These are phyloP conservation scores for Metalampra italica DNA, from an alignment of 2,888 invertebrate species.

Conservation along the genomic window DNA sequence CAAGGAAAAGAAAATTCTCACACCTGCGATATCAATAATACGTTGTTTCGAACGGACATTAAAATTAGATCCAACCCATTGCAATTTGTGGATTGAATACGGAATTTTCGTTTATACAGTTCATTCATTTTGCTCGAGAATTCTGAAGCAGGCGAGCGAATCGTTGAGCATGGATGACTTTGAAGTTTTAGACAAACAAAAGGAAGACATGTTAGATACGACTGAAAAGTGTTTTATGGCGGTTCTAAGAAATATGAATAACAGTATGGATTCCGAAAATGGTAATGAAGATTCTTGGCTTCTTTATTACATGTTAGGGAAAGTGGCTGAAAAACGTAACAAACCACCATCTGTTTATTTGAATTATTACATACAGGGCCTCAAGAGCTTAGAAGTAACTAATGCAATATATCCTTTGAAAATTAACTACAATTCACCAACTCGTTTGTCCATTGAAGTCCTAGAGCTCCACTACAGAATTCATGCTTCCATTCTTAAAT, in stretches of 20 bases:
- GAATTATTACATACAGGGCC: conserved; percentile 88
- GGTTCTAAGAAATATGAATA: conserved; percentile 80
- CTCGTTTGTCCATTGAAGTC: conserved; percentile 91
- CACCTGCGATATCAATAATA: conserved; percentile 84
- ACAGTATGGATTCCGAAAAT: conserved; percentile 71
- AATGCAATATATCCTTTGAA: conserved; percentile 91
- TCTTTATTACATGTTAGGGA: conserved; percentile 95
- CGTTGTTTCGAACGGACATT: conserved; percentile 90
- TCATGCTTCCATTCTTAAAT: conserved; percentile 93
- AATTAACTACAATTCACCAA: conserved; percentile 91
- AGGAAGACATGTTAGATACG: conserved; percentile 87
- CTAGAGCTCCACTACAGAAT: conserved; percentile 91
- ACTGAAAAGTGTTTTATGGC: conserved; percentile 88
- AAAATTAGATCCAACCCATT: conserved; percentile 84
- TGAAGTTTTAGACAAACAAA: conserved; percentile 85
- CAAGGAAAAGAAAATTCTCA: conserved; percentile 81
- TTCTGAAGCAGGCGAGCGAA: conserved; percentile 89
- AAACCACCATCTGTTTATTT: conserved; percentile 86
- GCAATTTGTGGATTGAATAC: conserved; percentile 92
- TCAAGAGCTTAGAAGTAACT: conserved; percentile 86
- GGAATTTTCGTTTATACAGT: conserved; percentile 94
- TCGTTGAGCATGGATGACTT: conserved; percentile 86
- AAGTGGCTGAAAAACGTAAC: conserved; percentile 92
- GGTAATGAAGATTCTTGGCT: conserved; percentile 93
- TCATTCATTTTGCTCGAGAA: conserved; percentile 92